A percentile compares a stretch with the other conserved stretches of the same genome.
These are phyloP conservation scores for Drosophila aldrichi DNA, from an alignment of 2,888 invertebrate genomes.

Conservation along the genomic window DNA sequence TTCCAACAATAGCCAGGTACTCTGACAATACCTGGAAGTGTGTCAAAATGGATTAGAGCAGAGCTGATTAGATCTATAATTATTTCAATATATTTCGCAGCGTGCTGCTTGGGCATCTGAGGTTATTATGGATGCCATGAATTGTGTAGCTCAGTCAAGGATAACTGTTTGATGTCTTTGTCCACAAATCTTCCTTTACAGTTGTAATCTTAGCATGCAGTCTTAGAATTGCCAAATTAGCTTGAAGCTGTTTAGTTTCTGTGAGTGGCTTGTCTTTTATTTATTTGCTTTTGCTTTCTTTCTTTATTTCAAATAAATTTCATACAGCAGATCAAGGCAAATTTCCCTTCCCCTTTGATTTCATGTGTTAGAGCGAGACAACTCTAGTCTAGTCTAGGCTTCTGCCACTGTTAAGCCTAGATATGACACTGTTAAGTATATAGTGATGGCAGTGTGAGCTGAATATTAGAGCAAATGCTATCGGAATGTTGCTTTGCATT, in stretches of 20 bases:
- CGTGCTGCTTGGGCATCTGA: not conserved
- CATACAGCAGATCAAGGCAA: not conserved
- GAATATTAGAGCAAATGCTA: no score
- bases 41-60: slow-evolving; percentile 2
- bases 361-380: not conserved
- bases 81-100: not conserved
- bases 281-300: no score
- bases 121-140: not conserved
- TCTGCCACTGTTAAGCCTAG: no score
- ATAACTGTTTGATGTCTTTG: not conserved
- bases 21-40: not conserved
- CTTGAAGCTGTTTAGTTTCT: not conserved
- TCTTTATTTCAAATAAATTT: not conserved
- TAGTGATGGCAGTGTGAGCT: no score
- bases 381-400: not conserved
- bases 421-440: no score
- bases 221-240: not conserved
- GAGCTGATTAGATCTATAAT: not conserved
- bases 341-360: not conserved
- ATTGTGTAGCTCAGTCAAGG: not conserved
- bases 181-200: not conserved
- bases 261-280: not conserved
- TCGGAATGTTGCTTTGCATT: no score
- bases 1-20: slow-evolving; percentile 8
- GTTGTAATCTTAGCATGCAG: no score